These are phyloP conservation scores for Hirudinaria manillensis DNA, from an alignment of 2,888 invertebrate genomes.

Conservation along the genomic window DNA sequence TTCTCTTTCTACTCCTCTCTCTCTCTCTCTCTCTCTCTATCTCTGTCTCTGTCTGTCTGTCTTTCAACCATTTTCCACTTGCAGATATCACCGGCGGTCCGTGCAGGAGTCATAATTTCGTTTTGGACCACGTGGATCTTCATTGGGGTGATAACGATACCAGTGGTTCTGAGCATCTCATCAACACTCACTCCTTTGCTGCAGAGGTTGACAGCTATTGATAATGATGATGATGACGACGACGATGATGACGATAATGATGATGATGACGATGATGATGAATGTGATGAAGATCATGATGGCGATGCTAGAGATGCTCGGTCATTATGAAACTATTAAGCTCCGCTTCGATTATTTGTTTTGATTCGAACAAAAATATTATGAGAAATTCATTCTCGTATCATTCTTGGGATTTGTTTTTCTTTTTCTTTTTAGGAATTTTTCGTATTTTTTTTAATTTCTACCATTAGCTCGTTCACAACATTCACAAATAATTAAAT, in stretches of 20 bases:
- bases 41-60: background rate
- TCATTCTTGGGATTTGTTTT: no score
- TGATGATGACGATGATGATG: conserved; percentile 10
- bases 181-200: conserved; percentile 79
- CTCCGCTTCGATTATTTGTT: no score
- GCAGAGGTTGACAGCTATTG: conserved; percentile 64
- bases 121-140: conserved; percentile 85
- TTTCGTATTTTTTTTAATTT: no score
- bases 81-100: conserved; percentile 68
- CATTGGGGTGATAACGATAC: conserved; percentile 83
- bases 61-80: background rate
- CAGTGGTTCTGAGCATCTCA: conserved; percentile 84
- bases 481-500: no score
- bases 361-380: background rate
- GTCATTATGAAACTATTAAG: background rate
- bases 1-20: background rate
- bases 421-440: no score
- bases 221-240: conserved; percentile 18
- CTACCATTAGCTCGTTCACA: no score
- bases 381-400: no score
- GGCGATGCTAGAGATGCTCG: background rate
- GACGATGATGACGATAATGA: conserved; percentile 15
- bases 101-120: conserved; percentile 64
- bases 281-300: conserved; percentile 12
- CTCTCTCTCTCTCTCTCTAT: background rate